Conservation (phyloP, 2,797 vertebrate genomes). For the Passerculus sandwichensis region DNA sequence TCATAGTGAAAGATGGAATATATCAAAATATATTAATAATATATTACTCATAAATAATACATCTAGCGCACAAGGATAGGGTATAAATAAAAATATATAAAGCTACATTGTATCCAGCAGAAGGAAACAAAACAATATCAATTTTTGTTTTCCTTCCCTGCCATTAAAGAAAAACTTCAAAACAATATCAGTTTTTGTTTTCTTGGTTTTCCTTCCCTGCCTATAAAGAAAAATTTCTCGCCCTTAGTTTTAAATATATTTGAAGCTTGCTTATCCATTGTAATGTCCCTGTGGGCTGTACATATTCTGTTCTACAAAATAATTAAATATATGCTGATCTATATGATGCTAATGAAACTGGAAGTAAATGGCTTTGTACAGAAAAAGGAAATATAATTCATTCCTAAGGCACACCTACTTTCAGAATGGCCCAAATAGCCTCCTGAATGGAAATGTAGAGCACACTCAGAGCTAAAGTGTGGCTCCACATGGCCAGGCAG, state of each 20-base stretch:
- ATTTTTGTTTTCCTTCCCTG: background rate
- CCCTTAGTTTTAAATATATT: background rate
- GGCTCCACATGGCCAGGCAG: background rate
- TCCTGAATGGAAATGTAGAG: background rate
- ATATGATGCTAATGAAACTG: background rate
- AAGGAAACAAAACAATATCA: background rate
- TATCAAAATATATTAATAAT: background rate
- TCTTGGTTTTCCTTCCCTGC: background rate
- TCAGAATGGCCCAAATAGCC: background rate
- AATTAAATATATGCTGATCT: background rate
- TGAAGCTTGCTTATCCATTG: background rate
- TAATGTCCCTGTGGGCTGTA: background rate
- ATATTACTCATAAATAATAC: background rate
- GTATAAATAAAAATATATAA: background rate
- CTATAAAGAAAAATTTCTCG: background rate
- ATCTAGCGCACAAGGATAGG: background rate
- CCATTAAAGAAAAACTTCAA: background rate
- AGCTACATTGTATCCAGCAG: background rate
- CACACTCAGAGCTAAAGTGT: fast-evolving
- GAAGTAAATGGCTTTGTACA: background rate
- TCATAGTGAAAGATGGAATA: background rate
- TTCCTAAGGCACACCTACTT: background rate
- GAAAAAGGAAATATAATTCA: background rate
- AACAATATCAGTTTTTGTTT: background rate
- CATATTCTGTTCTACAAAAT: background rate